A percentile compares a stretch with the other conserved stretches of the same genome.
phyloP scores from a whole-genome alignment of 2,113 vertebrate genomes.

The Esox niger region DNA sequence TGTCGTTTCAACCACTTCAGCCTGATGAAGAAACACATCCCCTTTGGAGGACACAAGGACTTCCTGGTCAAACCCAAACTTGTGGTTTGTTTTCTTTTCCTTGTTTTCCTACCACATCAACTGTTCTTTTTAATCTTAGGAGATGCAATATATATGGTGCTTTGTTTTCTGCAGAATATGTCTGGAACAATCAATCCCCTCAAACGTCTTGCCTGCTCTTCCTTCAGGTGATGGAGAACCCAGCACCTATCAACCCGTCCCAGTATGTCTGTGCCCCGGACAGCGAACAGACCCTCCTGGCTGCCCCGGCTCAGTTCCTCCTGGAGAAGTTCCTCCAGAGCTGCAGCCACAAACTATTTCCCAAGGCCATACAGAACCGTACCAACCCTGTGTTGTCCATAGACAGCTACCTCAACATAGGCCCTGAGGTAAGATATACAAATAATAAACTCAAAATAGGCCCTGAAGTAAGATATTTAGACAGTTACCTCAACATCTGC shows the following conservation, averaged over 20 bases:
- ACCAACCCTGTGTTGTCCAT: conserved; percentile 89
- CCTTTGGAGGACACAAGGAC: conserved; percentile 87
- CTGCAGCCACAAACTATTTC: conserved; percentile 89
- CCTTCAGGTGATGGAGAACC: conserved; percentile 81
- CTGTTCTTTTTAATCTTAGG: too few species aligned
- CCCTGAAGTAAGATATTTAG: conserved; percentile 66
- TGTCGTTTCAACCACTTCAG: conserved; percentile 97
- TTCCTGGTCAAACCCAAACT: conserved; percentile 90
- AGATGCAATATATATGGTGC: too few species aligned
- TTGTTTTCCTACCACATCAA: not conserved
- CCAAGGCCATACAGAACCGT: conserved; percentile 84
- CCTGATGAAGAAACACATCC: conserved; percentile 96
- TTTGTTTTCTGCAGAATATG: not conserved
- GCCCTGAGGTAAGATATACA: conserved; percentile 83
- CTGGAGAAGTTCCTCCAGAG: conserved; percentile 95
- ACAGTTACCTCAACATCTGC: too few species aligned
- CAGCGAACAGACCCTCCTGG: conserved; percentile 91
- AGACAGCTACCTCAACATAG: conserved; percentile 95
- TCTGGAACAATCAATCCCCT: not conserved
- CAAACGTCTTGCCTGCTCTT: not conserved
- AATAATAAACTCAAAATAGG: too few species aligned
- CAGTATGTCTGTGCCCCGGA: conserved; percentile 96
- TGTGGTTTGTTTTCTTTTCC: conserved; percentile 69
- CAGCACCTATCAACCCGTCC: conserved; percentile 78
- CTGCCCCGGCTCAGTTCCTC: conserved; percentile 92